Conservation (phyloP, 2,888 invertebrate species). For the Caenorhabditis sp. region DNA sequence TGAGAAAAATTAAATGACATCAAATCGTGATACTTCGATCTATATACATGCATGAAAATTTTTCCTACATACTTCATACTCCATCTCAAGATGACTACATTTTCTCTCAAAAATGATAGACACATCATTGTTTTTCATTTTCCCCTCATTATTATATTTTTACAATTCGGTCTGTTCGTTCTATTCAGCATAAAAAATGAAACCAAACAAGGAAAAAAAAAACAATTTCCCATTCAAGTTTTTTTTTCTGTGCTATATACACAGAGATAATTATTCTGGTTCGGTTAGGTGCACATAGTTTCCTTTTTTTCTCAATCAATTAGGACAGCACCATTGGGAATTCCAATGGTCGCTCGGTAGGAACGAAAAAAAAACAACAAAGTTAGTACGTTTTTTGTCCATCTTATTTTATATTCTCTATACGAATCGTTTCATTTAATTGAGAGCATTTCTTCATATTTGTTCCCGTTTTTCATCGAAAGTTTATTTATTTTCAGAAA, state of each 20-base stretch:
- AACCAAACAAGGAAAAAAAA: slow-evolving; percentile 2
- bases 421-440: not conserved
- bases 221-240: slow-evolving; percentile 4
- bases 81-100: too few relatives aligned
- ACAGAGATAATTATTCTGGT: not conserved
- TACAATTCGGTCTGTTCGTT: too few relatives aligned
- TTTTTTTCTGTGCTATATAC: not conserved
- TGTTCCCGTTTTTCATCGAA: not conserved
- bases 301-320: not conserved
- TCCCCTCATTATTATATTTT: too few relatives aligned
- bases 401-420: slow-evolving; percentile 21
- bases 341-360: not conserved
- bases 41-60: too few relatives aligned
- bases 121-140: too few relatives aligned
- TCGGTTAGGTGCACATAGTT: slow-evolving; percentile 7
- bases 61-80: too few relatives aligned
- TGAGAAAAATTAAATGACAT: too few relatives aligned
- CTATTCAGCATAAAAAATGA: slow-evolving; percentile 12
- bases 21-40: too few relatives aligned
- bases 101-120: too few relatives aligned
- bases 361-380: not conserved
- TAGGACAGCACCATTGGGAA: not conserved
- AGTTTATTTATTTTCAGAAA: not conserved
- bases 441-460: not conserved
- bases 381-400: not conserved